phyloP scores from a whole-genome alignment of 2,797 vertebrate genomes.

The Mormyrus proboscirostris region DNA sequence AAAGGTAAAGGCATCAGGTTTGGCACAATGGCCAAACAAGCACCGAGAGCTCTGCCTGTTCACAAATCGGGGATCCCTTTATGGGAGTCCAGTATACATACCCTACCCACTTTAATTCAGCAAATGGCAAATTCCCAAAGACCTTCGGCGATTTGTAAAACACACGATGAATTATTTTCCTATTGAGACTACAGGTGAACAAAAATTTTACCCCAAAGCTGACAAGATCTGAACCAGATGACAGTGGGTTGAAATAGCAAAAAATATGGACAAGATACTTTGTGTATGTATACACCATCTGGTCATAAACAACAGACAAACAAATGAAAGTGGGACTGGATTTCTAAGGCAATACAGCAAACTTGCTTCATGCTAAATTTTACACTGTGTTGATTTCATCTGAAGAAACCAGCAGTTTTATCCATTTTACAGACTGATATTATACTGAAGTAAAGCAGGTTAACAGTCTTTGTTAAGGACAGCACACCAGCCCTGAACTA shows the following conservation, averaged over 20 bases:
- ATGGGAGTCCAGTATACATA: neutral
- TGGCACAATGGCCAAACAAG: neutral
- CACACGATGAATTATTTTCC: neutral
- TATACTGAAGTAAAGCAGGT: neutral
- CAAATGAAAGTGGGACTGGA: neutral
- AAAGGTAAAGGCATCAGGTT: neutral
- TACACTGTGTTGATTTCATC: neutral
- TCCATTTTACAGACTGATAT: neutral
- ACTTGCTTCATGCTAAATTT: neutral
- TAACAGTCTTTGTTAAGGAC: neutral
- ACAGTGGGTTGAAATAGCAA: neutral
- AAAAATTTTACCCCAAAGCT: neutral
- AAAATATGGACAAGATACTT: neutral
- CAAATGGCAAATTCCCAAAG: neutral
- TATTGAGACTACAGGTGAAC: neutral
- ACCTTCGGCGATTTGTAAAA: neutral
- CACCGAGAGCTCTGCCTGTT: neutral
- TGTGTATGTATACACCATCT: neutral
- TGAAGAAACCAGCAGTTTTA: neutral
- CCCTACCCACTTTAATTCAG: neutral
- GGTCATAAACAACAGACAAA: neutral
- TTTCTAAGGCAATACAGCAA: neutral
- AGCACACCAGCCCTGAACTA: neutral
- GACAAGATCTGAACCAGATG: neutral
- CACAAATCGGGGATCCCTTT: neutral